Conservation (phyloP, 2,113 vertebrate species). For the Austrofundulus limnaeus region DNA sequence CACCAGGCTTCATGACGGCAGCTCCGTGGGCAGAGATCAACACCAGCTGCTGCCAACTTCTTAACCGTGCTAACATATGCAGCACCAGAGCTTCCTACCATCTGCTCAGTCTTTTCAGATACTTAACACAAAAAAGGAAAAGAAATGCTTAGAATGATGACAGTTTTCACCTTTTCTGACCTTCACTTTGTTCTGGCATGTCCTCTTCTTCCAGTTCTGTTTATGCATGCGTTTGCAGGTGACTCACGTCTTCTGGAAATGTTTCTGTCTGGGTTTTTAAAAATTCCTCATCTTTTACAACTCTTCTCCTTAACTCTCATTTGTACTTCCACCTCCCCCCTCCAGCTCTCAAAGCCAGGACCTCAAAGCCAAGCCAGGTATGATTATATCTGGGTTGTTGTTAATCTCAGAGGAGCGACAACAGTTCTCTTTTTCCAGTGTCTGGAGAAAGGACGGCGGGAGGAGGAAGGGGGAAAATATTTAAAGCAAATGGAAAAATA, state of each 20-base stretch:
- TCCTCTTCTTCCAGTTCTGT: constrained; percentile 31
- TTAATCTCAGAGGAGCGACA: constrained; percentile 54
- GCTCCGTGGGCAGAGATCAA: constrained; percentile 34
- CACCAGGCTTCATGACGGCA: constrained; percentile 22
- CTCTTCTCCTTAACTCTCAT: constrained; percentile 29
- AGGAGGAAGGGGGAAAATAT: constrained; percentile 26
- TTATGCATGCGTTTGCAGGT: constrained; percentile 60
- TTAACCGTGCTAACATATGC: constrained; percentile 3
- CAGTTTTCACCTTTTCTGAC: constrained; percentile 25
- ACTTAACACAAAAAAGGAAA: background rate
- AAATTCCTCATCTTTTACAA: constrained; percentile 70
- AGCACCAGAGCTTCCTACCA: constrained; percentile 4
- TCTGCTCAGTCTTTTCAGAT: background rate
- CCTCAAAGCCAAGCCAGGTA: constrained; percentile 68
- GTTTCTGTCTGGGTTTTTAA: constrained; percentile 70
- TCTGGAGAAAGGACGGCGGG: constrained; percentile 28
- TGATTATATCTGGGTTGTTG: constrained; percentile 64
- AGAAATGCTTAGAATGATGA: constrained; percentile 1
- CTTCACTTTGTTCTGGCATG: constrained; percentile 26
- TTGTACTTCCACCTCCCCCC: constrained; percentile 32
- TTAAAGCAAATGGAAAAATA: constrained; percentile 9
- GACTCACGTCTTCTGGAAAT: constrained; percentile 74
- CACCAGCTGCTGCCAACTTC: constrained; percentile 48
- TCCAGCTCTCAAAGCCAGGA: constrained; percentile 53
- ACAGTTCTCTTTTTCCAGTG: constrained; percentile 56